A percentile compares a stretch with the other conserved stretches of the same genome.
Evolutionary conservation across 1,140 invertebrate genomes (phyloP).

Genomic region (Triops longicaudatus): DNA sequence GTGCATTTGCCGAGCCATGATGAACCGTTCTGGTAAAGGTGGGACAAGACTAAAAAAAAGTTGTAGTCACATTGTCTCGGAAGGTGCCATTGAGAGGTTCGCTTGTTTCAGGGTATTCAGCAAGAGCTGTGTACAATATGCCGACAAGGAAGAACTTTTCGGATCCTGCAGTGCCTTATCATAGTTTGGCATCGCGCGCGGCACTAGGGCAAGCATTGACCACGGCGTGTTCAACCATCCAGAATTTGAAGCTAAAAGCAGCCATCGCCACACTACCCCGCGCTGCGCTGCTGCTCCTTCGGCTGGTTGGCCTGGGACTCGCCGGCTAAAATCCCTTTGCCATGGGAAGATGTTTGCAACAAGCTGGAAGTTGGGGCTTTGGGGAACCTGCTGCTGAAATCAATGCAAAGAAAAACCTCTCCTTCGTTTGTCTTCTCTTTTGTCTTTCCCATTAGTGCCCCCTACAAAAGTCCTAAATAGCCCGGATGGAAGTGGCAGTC

Average conservation of each 20-base stretch:
- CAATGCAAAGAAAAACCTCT: neutral
- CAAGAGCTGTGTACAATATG: neutral
- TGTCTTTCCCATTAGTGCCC: conserved; percentile 8
- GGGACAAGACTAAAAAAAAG: neutral
- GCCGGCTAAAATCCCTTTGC: neutral
- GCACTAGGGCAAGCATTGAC: neutral
- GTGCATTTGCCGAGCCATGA: conserved; percentile 1
- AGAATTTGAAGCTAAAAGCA: conserved; percentile 9
- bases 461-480: neutral
- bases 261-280: neutral
- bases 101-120: conserved; percentile 1
- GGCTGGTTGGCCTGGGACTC: neutral
- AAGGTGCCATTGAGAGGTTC: conserved; percentile 1
- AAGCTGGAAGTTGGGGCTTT: too few species aligned
- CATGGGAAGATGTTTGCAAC: too few species aligned
- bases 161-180: conserved; percentile 10
- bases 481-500: neutral
- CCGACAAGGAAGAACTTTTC: neutral
- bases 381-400: too few species aligned
- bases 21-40: neutral
- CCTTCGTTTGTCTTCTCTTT: neutral
- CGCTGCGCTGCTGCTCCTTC: neutral
- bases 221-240: conserved; percentile 8
- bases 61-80: conserved; percentile 10
- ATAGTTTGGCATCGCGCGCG: conserved; percentile 4